These are phyloP conservation scores for Limosa lapponica DNA, from an alignment of 2,797 vertebrate species.

Conservation along the genomic window DNA sequence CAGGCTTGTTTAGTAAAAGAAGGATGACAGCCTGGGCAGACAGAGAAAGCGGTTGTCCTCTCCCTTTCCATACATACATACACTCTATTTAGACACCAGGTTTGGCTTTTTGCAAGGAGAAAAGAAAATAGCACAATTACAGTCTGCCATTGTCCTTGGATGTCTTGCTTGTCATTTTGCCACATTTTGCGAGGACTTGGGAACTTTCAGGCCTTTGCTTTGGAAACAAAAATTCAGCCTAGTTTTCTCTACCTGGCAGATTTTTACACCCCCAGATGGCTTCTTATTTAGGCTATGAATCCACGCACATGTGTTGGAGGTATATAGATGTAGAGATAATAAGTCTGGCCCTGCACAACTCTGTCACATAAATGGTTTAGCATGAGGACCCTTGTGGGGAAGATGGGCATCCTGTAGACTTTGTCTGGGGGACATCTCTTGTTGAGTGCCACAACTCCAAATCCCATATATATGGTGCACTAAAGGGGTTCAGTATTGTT, in stretches of 20 bases:
- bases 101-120: background rate
- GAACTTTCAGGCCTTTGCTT: background rate
- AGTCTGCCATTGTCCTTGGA: background rate
- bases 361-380: background rate
- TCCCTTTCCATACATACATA: accelerated
- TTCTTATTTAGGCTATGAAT: background rate
- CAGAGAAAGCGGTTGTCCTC: background rate
- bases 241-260: background rate
- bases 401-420: background rate
- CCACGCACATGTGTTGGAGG: accelerated
- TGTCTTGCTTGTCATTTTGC: background rate
- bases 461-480: background rate
- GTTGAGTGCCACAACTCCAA: background rate
- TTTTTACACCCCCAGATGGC: accelerated
- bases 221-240: background rate
- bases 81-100: background rate
- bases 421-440: background rate
- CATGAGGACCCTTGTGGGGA: background rate
- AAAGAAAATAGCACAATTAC: background rate
- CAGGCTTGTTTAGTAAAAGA: accelerated
- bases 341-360: background rate
- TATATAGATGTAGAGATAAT: accelerated
- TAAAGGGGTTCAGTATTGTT: background rate
- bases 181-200: background rate
- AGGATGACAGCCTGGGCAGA: background rate